These are phyloP conservation scores for Sarcophaga caerulescens DNA, from an alignment of 2,888 invertebrate genomes.

Conservation along the genomic window DNA sequence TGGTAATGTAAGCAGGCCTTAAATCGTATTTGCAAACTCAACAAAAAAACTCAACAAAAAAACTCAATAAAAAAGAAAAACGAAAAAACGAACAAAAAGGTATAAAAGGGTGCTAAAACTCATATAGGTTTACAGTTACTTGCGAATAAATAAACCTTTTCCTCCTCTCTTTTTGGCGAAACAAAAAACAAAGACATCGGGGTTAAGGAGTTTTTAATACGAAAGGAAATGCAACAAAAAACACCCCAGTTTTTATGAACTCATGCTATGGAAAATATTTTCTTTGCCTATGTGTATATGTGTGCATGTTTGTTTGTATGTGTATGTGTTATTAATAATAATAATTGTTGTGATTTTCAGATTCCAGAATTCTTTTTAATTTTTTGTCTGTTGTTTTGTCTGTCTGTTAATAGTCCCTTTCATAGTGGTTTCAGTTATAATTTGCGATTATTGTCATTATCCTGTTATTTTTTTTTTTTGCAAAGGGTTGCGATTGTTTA, in stretches of 20 bases:
- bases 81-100: constrained; percentile 20
- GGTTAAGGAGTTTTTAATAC: constrained; percentile 51
- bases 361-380: background rate
- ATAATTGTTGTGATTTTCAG: constrained; percentile 63
- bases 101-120: constrained; percentile 48
- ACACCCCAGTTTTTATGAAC: constrained; percentile 39
- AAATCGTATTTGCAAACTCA: constrained; percentile 51
- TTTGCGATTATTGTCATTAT: constrained; percentile 42
- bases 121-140: background rate
- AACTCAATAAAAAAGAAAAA: constrained; percentile 21
- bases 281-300: background rate
- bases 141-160: background rate
- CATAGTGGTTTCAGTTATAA: constrained; percentile 65
- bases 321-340: constrained; percentile 54
- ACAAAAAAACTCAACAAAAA: constrained; percentile 18
- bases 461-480: constrained; percentile 17
- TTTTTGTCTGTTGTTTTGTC: constrained; percentile 26
- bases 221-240: constrained; percentile 41
- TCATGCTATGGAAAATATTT: background rate
- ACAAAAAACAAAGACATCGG: constrained; percentile 39
- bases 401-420: constrained; percentile 63
- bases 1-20: constrained; percentile 50
- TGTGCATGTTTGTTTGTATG: constrained; percentile 22
- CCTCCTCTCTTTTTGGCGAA: constrained; percentile 1
- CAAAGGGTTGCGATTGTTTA: constrained; percentile 55